Evolutionary conservation across 2,888 invertebrate species (phyloP).

Genomic region (Invenusta paracnida): DNA sequence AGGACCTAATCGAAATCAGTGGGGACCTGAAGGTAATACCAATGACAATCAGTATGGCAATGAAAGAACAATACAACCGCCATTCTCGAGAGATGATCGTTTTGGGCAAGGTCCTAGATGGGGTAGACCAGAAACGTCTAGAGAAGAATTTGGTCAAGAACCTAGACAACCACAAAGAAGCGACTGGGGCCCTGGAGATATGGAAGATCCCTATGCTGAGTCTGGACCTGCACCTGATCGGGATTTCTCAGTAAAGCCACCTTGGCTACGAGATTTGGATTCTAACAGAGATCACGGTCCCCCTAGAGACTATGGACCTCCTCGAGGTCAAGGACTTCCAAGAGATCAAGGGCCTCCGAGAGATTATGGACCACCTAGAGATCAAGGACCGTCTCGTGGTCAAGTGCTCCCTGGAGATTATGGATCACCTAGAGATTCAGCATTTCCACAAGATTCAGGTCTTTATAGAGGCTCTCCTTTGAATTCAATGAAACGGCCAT

Average conservation of each 20-base stretch:
- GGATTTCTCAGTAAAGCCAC: slow-evolving; percentile 31
- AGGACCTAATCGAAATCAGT: background rate
- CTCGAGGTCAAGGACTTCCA: background rate
- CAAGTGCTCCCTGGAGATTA: background rate
- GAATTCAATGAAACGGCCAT: background rate
- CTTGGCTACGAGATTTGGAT: background rate
- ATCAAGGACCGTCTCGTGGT: background rate
- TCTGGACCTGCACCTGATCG: background rate
- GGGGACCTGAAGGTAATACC: background rate
- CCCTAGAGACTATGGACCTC: background rate
- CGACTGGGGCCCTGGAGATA: background rate
- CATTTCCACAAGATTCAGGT: background rate
- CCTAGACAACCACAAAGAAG: background rate
- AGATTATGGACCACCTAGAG: background rate
- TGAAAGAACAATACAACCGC: background rate
- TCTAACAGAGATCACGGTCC: background rate
- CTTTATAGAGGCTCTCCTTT: background rate
- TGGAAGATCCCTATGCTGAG: background rate
- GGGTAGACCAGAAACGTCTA: background rate
- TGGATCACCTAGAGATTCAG: background rate
- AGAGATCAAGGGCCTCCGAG: background rate
- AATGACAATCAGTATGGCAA: too few relatives aligned
- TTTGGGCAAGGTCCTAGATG: background rate
- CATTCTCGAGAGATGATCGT: background rate
- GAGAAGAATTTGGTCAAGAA: background rate